Percentiles rank a stretch among this genome's conserved stretches.
Evolutionary conservation across 2,888 invertebrate genomes (phyloP).

Genomic region (Emmelina monodactyla): DNA sequence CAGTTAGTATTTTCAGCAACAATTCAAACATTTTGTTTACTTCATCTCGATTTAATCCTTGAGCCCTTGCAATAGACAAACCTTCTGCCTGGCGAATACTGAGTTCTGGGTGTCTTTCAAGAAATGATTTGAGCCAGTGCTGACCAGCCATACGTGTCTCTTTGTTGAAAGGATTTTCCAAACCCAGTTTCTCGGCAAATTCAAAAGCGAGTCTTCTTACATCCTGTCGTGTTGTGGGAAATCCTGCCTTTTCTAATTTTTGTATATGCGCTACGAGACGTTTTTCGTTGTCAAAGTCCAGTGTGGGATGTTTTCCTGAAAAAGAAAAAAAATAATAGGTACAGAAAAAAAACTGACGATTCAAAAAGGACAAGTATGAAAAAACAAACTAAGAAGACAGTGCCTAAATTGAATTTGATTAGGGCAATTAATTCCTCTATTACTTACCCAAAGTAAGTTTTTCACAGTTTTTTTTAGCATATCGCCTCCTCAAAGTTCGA

Average conservation of each 20-base stretch:
- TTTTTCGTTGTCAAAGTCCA: constrained; percentile 3
- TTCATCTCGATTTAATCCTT: constrained; percentile 17
- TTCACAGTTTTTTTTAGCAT: constrained; percentile 16
- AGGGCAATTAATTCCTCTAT: too few species aligned
- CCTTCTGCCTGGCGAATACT: constrained; percentile 19
- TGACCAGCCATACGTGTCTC: constrained; percentile 5
- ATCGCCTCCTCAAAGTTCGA: constrained; percentile 18
- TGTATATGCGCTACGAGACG: constrained; percentile 5
- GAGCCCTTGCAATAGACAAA: constrained; percentile 16
- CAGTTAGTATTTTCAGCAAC: constrained; percentile 11
- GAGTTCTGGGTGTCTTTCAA: constrained; percentile 10
- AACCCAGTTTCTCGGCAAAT: constrained; percentile 4
- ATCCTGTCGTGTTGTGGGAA: constrained; percentile 2
- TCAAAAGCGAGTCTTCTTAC: constrained; percentile 4
- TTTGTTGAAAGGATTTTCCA: constrained; percentile 5
- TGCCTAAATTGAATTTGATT: too few species aligned
- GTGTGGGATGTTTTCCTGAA: constrained; percentile 2
- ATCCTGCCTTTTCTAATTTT: constrained; percentile 6
- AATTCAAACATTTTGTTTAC: constrained; percentile 16
- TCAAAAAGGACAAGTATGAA: too few species aligned
- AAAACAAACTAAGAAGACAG: too few species aligned
- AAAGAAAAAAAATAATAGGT: background rate
- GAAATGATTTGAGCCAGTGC: constrained; percentile 5
- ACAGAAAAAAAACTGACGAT: background rate
- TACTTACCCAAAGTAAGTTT: constrained; percentile 11